A percentile compares a stretch with the other conserved stretches of the same genome.
These are phyloP conservation scores for Megalopta genalis DNA, from an alignment of 1,140 invertebrate genomes.

Conservation along the genomic window DNA sequence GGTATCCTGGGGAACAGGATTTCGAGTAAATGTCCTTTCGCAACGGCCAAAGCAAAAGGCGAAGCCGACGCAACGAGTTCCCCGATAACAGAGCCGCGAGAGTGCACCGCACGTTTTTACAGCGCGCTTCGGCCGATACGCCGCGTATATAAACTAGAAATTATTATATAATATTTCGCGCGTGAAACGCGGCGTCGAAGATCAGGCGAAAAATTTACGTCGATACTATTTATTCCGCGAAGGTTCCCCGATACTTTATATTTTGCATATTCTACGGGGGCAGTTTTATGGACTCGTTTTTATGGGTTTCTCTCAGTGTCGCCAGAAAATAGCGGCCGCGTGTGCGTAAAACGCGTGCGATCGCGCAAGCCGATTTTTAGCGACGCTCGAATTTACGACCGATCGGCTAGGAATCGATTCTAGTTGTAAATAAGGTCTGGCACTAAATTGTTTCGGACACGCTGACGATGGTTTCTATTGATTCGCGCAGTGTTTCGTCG, in stretches of 20 bases:
- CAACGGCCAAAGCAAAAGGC: background rate
- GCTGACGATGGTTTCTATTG: no score
- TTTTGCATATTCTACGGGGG: background rate
- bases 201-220: background rate
- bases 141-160: background rate
- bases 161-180: background rate
- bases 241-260: background rate
- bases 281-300: background rate
- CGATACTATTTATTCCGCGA: background rate
- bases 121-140: background rate
- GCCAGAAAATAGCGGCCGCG: background rate
- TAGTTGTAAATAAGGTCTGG: no score
- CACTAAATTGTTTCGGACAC: no score
- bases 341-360: background rate
- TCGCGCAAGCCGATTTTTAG: background rate
- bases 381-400: no score
- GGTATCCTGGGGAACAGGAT: conserved; percentile 9
- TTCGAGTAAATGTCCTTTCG: conserved; percentile 5
- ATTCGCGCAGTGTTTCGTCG: no score
- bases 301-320: background rate
- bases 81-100: background rate
- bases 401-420: no score
- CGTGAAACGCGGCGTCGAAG: background rate
- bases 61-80: background rate
- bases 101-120: background rate